Evolutionary conservation across 2,113 vertebrate genomes (phyloP), one percentile per base, ranked within the genome.

Genomic region (Carollia perspicillata): DNA sequence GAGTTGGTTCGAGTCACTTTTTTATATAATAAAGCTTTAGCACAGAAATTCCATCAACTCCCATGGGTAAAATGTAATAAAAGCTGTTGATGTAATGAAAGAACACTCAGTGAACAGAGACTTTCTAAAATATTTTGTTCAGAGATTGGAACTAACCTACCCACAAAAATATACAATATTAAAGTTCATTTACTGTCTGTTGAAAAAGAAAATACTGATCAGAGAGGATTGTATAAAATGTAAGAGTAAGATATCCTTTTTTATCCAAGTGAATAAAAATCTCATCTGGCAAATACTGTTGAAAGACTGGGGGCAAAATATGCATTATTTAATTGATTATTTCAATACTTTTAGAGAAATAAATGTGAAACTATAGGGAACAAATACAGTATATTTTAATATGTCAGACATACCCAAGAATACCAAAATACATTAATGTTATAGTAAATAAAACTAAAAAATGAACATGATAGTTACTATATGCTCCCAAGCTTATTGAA

Each of bases 81-180:
- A 89, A 92, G 22, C 75, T 93, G 23, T 85, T 90, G 84, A 37
- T 51, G 55, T 80, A 69, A 53, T 66, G 20, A 94, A 94, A 94
- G 35, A 13, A 90, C 81, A 55, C 66, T 90, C 35, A 83, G 28
- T 78, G 78, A 78, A 83, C 47, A 89, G 71, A 16, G 22, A 86
- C 53, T 84, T 95, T 90, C 68, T 78, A 72, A 96, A 79, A 94
- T 79, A 92, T 68, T 96, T 85, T 95, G n/a, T 86, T 94, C 55
- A 92, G 30, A 87, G 33, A 91, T 23, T 65, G 10, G 26, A 96
- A 90, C 44, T 80, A 95, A 88, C 14, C 6, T 23, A 69, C n/a
- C n/a, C 51, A 89, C 40, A 65, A 44, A 65, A 2, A 84, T 77
- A 55, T 63, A 85, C 37, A 89, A 89, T 33, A 65, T 17, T 72